Conservation (phyloP, 2,113 vertebrate species). For the Petroica traversi region DNA sequence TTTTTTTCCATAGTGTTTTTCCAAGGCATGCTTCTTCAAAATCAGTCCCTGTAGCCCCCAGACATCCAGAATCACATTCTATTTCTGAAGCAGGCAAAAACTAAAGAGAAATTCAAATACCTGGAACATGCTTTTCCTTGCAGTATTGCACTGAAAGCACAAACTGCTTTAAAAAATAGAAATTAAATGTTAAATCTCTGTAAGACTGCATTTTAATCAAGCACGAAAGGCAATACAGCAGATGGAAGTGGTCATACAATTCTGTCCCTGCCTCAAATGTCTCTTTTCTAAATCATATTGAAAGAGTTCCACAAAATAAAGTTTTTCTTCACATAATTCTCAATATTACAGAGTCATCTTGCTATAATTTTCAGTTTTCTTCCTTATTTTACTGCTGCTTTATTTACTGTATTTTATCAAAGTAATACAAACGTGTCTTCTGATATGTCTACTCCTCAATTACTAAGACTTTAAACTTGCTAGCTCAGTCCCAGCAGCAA, state of each 20-base stretch:
- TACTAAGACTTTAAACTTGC: not conserved
- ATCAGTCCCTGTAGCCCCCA: not conserved
- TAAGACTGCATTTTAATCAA: not conserved
- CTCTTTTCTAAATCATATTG: not conserved
- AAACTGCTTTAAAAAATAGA: not conserved
- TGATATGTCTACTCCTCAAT: not conserved
- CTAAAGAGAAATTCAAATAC: not conserved
- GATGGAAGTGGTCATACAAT: not conserved
- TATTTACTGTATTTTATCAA: not conserved
- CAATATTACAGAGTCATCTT: not conserved
- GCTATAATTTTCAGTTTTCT: not conserved
- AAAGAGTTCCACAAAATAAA: rapidly evolving
- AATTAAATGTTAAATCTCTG: not conserved
- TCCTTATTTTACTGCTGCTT: not conserved
- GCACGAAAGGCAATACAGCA: not conserved
- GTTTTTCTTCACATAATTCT: not conserved
- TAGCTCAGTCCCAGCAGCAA: not conserved
- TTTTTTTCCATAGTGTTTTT: not conserved
- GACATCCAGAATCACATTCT: not conserved
- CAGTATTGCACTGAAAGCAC: not conserved
- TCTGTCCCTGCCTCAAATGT: not conserved
- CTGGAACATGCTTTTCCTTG: not conserved
- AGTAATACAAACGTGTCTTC: not conserved
- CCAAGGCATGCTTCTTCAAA: not conserved
- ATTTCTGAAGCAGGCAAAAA: not conserved